Percentiles rank a stretch among this genome's conserved stretches.
Conservation (phyloP, 2,797 vertebrate species). For the Oreochromis mossambicus region DNA sequence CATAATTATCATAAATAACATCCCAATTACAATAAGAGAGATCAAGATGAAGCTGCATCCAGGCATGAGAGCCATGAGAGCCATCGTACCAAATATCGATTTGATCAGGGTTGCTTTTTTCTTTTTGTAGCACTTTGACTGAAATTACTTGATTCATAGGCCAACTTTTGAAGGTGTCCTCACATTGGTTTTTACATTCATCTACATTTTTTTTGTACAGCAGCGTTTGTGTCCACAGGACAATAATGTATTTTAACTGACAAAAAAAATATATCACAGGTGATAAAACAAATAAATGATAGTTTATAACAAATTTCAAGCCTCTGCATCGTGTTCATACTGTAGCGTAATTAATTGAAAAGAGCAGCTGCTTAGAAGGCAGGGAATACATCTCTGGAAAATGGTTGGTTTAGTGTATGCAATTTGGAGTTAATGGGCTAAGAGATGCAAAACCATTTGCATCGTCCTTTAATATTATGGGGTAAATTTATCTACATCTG, state of each 20-base stretch:
- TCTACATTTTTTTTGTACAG: not conserved
- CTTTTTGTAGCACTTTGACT: not conserved
- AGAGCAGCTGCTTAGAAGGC: conserved; percentile 1
- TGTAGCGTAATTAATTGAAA: not conserved
- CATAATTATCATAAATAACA: not conserved
- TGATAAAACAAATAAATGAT: conserved; percentile 13
- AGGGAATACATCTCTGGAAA: conserved; percentile 40
- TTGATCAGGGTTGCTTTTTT: not conserved
- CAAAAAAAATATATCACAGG: not conserved
- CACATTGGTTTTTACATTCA: not conserved
- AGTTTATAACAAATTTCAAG: not conserved
- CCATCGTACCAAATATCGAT: not conserved
- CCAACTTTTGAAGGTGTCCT: not conserved
- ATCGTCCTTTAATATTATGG: conserved; percentile 37
- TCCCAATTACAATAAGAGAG: not conserved
- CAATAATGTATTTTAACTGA: not conserved
- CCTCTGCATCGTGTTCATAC: conserved; percentile 5
- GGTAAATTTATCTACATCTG: conserved; percentile 21
- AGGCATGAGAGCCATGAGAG: not conserved
- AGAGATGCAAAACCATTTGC: conserved; percentile 32
- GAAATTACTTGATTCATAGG: not conserved
- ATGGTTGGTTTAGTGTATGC: conserved; percentile 13
- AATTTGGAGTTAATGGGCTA: conserved; percentile 61
- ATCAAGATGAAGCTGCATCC: not conserved
- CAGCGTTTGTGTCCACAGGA: not conserved